Percentiles rank a stretch among this genome's conserved stretches.
phyloP scores from a whole-genome alignment of 2,113 vertebrate genomes.

The Mungos mungo region DNA sequence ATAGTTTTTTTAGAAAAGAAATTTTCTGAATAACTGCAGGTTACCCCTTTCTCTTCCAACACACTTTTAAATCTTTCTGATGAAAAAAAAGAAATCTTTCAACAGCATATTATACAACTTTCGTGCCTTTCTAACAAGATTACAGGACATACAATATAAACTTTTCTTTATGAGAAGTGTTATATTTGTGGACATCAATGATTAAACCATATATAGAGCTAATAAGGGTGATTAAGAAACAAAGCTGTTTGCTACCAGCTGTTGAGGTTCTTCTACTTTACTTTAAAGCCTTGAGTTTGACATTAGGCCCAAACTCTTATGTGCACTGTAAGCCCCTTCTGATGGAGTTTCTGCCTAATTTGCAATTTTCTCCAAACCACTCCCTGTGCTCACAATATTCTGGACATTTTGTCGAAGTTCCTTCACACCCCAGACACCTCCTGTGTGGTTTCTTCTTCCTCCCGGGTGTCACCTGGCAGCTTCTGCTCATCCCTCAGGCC shows the following conservation, averaged over 20 bases:
- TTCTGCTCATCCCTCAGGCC: not conserved
- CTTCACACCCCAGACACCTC: not conserved
- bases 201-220: not conserved
- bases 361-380: not conserved
- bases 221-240: not conserved
- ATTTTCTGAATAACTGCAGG: not conserved
- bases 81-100: not conserved
- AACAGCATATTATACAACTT: not conserved
- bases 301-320: not conserved
- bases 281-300: not conserved
- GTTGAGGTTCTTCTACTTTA: not conserved
- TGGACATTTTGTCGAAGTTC: not conserved
- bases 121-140: not conserved
- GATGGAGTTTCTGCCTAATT: not conserved
- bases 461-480: not conserved
- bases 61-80: not conserved
- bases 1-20: not conserved
- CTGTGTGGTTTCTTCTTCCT: not conserved
- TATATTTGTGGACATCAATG: not conserved
- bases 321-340: not conserved
- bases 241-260: not conserved
- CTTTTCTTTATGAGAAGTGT: not conserved
- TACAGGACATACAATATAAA: not conserved
- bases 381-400: not conserved
- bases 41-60: not conserved